phyloP scores from a whole-genome alignment of 2,797 vertebrate genomes.

The Spinibarbus caldwelli region DNA sequence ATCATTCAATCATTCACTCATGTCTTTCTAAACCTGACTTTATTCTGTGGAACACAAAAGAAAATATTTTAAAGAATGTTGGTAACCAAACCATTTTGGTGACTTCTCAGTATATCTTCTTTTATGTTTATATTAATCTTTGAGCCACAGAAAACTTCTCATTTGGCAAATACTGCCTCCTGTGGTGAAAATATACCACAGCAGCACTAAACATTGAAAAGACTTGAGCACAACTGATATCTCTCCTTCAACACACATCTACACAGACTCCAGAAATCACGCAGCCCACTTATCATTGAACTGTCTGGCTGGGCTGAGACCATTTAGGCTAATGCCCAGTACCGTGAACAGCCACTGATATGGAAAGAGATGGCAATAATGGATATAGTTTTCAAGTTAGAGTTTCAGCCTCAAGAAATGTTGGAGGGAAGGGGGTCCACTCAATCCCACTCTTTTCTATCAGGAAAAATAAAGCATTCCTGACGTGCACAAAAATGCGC shows the following conservation, averaged over 20 bases:
- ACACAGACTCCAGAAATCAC: constrained; percentile 1
- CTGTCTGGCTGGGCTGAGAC: constrained; percentile 28
- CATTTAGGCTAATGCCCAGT: constrained; percentile 41
- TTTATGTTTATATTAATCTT: neutral
- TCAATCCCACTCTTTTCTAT: neutral
- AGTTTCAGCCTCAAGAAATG: constrained; percentile 15
- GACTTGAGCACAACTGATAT: neutral
- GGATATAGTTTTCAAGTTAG: constrained; percentile 5
- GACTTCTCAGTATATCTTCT: neutral
- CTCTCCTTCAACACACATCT: constrained; percentile 17
- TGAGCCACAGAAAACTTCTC: neutral
- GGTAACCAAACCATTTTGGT: neutral
- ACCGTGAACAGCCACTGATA: constrained; percentile 31
- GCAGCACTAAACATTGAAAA: neutral
- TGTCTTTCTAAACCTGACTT: neutral
- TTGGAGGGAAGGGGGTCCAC: neutral
- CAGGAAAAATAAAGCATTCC: constrained; percentile 33
- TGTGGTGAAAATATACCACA: neutral
- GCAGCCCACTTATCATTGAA: constrained; percentile 29
- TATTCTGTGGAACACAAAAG: neutral
- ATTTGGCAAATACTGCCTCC: neutral
- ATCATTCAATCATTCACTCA: neutral
- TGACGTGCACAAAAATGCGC: neutral
- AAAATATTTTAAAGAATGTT: neutral
- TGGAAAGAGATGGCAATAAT: constrained; percentile 44